Evolutionary conservation across 2,888 invertebrate genomes (phyloP), one percentile per base, ranked within the genome.

Genomic region (Chrysina gloriosa): DNA sequence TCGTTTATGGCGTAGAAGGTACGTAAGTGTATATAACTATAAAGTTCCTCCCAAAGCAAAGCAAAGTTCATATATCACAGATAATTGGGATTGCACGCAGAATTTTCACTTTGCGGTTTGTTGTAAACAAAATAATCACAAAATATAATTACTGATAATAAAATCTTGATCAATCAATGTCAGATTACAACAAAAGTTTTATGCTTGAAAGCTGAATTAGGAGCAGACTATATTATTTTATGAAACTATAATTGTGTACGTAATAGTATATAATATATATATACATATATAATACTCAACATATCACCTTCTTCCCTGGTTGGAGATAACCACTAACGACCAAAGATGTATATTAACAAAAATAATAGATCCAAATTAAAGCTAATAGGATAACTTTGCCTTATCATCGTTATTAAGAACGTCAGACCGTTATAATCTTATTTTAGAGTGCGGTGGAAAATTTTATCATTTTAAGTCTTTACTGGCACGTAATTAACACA

Each of bases 401-500:
- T 45, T 45, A 45, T 45, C 45, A 7, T n/a, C 21, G 16, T 16
- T 7, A 45, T 19, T 21, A 19, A 45, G 21, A 45, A 45, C 45
- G 21, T 45, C 45, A 45, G 45, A 31, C 45, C 19, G 45, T 45
- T 45, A 39, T 39, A 39, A 39, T 39, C 11, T 39, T 16, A 45
- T 45, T 31, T 45, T 19, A 45, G 45, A 5, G 45, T 45, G 16
- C 45, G 45, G 45, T 21, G 21, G 50, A 50, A 50, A 50, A 50
- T 50, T 29, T 27, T 27, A 50, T 50, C 50, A 50, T 50, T 50
- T 3, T 29, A 14, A 27, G 16, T 29, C 27, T 14, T 50, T 9
- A 50, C 27, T 16, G 27, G 50, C 50, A 27, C 14, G 29, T 50
- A 50, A 50, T 50, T 50, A 50, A 50, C 50, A 16, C 27, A 50